A percentile compares a stretch with the other conserved stretches of the same genome.
Evolutionary conservation across 2,888 invertebrate species (phyloP).

Genomic region (Ectobius pallidus): DNA sequence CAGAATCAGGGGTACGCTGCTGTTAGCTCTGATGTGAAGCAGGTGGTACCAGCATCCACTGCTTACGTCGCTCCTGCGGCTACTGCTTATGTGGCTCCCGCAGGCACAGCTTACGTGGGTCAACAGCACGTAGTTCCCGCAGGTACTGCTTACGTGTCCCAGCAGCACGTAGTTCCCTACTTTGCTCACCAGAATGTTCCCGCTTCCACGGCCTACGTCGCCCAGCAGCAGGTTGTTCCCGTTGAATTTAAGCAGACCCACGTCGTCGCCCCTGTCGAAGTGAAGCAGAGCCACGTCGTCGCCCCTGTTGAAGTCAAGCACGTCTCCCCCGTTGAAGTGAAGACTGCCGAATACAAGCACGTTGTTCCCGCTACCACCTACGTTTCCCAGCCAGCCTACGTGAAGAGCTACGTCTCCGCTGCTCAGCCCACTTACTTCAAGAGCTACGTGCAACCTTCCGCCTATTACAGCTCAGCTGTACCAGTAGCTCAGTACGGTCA

Average conservation of each 20-base stretch:
- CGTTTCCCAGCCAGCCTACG: neutral
- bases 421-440: neutral
- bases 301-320: too few species aligned
- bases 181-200: neutral
- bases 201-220: neutral
- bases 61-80: neutral
- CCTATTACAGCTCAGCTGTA: slow-evolving; percentile 1
- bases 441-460: neutral
- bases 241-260: neutral
- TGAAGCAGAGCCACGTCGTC: too few species aligned
- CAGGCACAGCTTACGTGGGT: too few species aligned
- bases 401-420: neutral
- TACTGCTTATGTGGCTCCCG: too few species aligned
- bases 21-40: neutral
- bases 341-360: neutral
- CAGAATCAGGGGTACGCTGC: slow-evolving; percentile 1
- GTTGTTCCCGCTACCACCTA: neutral
- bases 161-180: neutral
- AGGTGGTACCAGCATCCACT: neutral
- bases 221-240: neutral
- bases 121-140: neutral
- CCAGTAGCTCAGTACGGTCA: neutral
- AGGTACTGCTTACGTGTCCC: neutral
- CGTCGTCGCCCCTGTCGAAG: too few species aligned
- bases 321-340: neutral